Base-by-base conservation (phyloP, 2,888 invertebrate species). In the Drosophila percnosoma region DNA sequence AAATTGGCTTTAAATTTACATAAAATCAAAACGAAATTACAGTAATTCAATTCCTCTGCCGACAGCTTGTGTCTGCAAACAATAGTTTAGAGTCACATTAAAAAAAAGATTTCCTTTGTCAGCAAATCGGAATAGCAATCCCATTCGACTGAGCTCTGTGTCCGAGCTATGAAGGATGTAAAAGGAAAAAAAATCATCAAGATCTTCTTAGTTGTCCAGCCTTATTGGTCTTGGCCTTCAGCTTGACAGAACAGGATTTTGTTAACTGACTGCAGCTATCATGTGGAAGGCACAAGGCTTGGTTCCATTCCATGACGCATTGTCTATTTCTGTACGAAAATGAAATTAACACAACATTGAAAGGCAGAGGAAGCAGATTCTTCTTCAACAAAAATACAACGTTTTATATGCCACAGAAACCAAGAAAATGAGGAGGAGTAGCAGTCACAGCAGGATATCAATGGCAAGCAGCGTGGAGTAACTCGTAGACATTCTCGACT, bases 291-390 rank as follows among this genome's bases (percentile, higher is more conserved):
- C 33, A 42, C 34, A 61, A 27, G 57, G 18, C 38, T 15, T 42
- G 66, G 53, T 70, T 71, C 64, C 74, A 69, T 80, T 48, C 67
- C 75, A 54, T 18, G 60, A 27, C 66, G 67, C 45, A 27, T 40
- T 40, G 65, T 78, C 86, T 85, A 82, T 84, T 87, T 84, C 74
- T 76, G 83, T 76, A 65, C 65, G 70, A 75, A 80, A 84, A 87
- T 87, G 73, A 85, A 87, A 84, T 84, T 87, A 85, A 87, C 83
- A 82, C 74, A 74, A 63, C 82, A 84, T 78, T 72, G 73, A 34
- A 49, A 53, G 40, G 67, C 62, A 42, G 31, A 36, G 62, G 45
- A 48, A 48, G 21, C 61, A 24, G 15, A 45, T 31, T 45, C 45
- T 45, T 8, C 21, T 24, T 45, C 33, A 34, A 68, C 52, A 62